A percentile compares a stretch with the other conserved stretches of the same genome.
Conservation (phyloP, 2,113 vertebrate genomes). For the Menura novaehollandiae region DNA sequence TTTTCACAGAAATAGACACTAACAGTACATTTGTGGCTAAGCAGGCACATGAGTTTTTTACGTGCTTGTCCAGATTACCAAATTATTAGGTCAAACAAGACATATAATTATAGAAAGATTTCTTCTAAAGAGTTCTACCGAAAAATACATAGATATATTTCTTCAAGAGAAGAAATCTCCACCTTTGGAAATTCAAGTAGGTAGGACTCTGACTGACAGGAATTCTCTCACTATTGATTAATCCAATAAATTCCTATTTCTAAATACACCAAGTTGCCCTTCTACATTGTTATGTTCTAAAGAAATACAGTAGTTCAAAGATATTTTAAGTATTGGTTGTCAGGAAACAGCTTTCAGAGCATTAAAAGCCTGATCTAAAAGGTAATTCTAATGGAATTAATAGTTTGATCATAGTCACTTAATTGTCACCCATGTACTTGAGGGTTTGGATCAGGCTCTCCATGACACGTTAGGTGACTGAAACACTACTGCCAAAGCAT, state of each 20-base stretch:
- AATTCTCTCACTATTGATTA: not conserved
- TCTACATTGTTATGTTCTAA: not conserved
- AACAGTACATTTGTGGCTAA: not conserved
- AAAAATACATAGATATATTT: not conserved
- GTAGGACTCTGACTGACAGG: not conserved
- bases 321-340: not conserved
- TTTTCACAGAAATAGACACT: not conserved
- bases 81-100: not conserved
- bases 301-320: not conserved
- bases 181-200: not conserved
- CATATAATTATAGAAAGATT: not conserved
- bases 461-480: not conserved
- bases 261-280: not conserved
- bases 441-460: not conserved
- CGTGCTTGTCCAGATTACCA: not conserved
- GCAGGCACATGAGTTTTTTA: not conserved
- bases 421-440: not conserved
- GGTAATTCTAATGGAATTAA: not conserved
- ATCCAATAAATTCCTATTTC: not conserved
- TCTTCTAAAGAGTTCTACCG: not conserved
- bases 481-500: not conserved
- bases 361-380: not conserved
- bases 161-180: not conserved
- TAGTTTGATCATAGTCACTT: not conserved
- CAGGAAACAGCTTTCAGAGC: not conserved